A percentile compares a stretch with the other conserved stretches of the same genome.
phyloP scores from a whole-genome alignment of 1,140 invertebrate genomes.

The Maniola jurtina region DNA sequence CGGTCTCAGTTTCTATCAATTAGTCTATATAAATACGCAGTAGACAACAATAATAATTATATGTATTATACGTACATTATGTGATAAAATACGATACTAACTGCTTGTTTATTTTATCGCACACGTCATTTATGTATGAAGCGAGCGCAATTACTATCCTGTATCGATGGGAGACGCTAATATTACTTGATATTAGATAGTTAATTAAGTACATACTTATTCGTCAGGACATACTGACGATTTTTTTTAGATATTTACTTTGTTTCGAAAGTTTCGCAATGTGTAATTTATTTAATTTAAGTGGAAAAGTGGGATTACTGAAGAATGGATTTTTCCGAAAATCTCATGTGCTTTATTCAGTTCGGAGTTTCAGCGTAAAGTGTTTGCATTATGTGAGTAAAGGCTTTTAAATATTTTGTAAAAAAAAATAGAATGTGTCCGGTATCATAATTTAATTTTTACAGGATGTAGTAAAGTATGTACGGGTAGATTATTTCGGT shows the following conservation, averaged over 20 bases:
- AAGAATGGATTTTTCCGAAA: slow-evolving; percentile 23
- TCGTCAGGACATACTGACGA: background rate
- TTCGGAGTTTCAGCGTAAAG: slow-evolving; percentile 22
- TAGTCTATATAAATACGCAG: slow-evolving; percentile 14
- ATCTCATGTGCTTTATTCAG: background rate
- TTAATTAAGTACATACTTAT: background rate
- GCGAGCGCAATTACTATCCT: slow-evolving; percentile 15
- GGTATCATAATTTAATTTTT: too few species aligned
- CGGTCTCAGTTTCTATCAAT: background rate
- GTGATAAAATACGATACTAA: slow-evolving; percentile 31
- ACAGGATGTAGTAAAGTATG: too few species aligned
- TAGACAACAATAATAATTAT: slow-evolving; percentile 19
- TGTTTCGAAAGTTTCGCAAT: slow-evolving; percentile 3
- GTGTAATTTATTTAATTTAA: slow-evolving; percentile 27
- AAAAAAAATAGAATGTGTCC: too few species aligned
- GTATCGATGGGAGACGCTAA: slow-evolving; percentile 22
- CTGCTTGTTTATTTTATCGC: slow-evolving; percentile 25
- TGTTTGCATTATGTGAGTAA: slow-evolving; percentile 26
- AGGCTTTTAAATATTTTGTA: too few species aligned
- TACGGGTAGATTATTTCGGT: too few species aligned
- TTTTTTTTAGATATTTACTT: too few species aligned
- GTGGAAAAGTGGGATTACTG: slow-evolving; percentile 19
- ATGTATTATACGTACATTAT: slow-evolving; percentile 19
- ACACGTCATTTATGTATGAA: slow-evolving; percentile 24
- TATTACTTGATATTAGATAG: slow-evolving; percentile 7